Conservation (phyloP, 2,113 vertebrate species). For the Oceanodroma tethys region DNA sequence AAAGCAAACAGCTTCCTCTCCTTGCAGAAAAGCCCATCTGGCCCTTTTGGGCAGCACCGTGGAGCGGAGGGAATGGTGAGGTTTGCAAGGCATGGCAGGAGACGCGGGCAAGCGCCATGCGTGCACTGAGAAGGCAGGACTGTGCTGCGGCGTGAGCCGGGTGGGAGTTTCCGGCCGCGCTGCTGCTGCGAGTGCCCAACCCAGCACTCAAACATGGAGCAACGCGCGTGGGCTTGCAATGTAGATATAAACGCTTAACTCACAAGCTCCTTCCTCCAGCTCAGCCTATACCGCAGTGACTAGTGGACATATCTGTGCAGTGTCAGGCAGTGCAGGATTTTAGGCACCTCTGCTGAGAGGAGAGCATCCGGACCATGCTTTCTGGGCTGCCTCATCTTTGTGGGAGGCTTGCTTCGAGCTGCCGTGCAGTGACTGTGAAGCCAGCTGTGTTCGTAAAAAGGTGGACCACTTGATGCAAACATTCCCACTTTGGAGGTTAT, state of each 20-base stretch:
- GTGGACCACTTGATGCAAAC: background rate
- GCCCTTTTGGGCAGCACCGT: accelerated
- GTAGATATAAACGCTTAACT: background rate
- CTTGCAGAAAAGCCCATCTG: accelerated
- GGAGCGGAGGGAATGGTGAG: accelerated
- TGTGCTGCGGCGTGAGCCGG: accelerated
- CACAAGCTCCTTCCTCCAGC: background rate
- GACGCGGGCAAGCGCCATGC: accelerated
- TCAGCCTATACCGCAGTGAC: accelerated
- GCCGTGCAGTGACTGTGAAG: background rate
- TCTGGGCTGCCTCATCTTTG: background rate
- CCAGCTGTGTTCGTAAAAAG: background rate
- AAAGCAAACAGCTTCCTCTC: background rate
- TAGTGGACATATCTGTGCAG: accelerated
- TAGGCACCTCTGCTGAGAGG: background rate
- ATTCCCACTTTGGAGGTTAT: background rate
- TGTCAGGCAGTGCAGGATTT: accelerated
- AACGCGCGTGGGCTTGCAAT: accelerated
- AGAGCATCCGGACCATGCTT: background rate
- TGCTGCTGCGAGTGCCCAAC: background rate
- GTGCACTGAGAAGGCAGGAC: background rate
- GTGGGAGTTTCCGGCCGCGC: background rate
- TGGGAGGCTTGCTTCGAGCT: background rate
- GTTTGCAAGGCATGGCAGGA: background rate
- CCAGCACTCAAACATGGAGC: background rate